phyloP scores from a whole-genome alignment of 1,140 invertebrate species.

The Oscheius sp. region DNA sequence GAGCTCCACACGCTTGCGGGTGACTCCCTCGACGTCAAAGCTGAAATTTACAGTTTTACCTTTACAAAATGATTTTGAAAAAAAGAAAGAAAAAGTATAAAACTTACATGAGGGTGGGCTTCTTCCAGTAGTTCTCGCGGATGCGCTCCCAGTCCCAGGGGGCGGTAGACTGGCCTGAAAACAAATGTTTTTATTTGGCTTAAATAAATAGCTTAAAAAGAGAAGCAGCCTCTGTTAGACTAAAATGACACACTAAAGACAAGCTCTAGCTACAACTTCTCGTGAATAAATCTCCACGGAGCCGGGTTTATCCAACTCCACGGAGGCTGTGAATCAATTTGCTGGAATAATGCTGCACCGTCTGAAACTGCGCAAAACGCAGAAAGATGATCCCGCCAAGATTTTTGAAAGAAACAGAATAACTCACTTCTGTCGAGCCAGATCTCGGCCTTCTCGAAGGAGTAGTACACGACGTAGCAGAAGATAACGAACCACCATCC shows the following conservation, averaged over 20 bases:
- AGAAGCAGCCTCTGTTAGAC: background rate
- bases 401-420: background rate
- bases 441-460: slow-evolving; percentile 51
- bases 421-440: slow-evolving; percentile 51
- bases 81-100: background rate
- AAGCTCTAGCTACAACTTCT: no score
- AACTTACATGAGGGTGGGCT: slow-evolving; percentile 37
- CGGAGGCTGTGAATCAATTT: background rate
- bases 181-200: background rate
- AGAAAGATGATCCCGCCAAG: background rate
- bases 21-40: slow-evolving; percentile 35
- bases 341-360: background rate
- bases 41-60: background rate
- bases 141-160: slow-evolving; percentile 47
- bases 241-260: slow-evolving; percentile 1
- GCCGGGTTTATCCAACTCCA: background rate
- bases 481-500: slow-evolving; percentile 50
- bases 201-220: background rate
- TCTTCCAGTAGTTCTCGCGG: slow-evolving; percentile 45
- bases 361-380: no score
- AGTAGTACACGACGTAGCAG: slow-evolving; percentile 47
- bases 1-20: slow-evolving; percentile 32
- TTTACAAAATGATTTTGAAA: background rate
- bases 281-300: background rate
- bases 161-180: slow-evolving; percentile 22